Evolutionary conservation across 1,140 invertebrate genomes (phyloP), one percentile per base, ranked within the genome.

Genomic region (Tribolium castaneum): DNA sequence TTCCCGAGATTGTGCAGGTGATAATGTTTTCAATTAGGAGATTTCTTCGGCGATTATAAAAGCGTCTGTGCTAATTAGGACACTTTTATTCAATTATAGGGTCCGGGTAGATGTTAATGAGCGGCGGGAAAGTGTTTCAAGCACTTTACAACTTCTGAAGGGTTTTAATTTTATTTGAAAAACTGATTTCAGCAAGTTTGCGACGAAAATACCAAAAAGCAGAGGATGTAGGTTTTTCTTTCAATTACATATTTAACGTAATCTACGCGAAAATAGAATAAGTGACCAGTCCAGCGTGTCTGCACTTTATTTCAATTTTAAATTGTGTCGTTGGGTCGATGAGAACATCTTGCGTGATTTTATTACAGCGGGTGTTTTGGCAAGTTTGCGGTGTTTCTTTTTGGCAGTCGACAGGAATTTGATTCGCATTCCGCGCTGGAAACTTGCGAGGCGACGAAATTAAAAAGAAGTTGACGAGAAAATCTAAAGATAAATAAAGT

Each of bases 71-170:
- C 77, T 78, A 76, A 78, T 78, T 75, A 70, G 22, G 78, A 71
- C 70, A 79, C 75, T 79, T 79, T 79, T 76, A 76, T 79, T 79
- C 78, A 79, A 79, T 79, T 79, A 79, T 59, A 30, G 77, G 54
- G 34, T 22, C 56, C 49, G 56, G 73, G 14, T 79, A 50, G 75
- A 79, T 79, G 78, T 76, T 79, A 79, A 79, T 76, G 73, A 77
- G 78, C 39, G 51, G 25, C 70, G 30, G 39, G 70, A 72, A 79
- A 76, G 12, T 75, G 73, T 79, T 79, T 54, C 3, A 45, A 45
- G 70, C 73, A 70, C 74, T 79, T 78, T 66, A 39, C 25, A 79
- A 76, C 49, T 78, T 72, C 30, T 78, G 73, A 79, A 62, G 78
- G 52, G 54, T 71, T 79, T 79, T 71, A 79, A 79, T 79, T 79